Evolutionary conservation across 2,888 invertebrate species (phyloP), one percentile per base, ranked within the genome.

Genomic region (Cryptocephalus moraei): DNA sequence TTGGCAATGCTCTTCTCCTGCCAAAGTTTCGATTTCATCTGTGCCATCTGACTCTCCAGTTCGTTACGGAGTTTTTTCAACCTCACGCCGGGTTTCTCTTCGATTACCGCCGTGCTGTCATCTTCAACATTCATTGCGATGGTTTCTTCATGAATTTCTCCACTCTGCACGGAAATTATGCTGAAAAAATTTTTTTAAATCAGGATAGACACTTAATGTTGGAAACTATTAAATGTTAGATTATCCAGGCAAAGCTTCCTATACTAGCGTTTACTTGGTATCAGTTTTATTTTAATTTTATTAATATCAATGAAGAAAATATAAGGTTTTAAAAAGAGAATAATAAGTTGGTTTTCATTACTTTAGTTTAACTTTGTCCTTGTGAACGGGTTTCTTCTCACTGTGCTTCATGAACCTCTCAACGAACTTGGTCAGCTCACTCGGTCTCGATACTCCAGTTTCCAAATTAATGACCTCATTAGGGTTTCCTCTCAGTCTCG

Each of bases 1-100:
- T 45, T 39, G 34, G 36, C 31, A 32, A 64, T 62, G 48, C 60
- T 70, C 43, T 80, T 78, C 57, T 82, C 78, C 46, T 78, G 75
- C 79, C 89, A 80, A 56, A 86, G 82, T 49, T 83, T 74, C 36
- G 81, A 78, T 43, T 88, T 73, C 59, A 81, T 82, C 52, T 78
- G 75, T 2, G 79, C 79, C 61, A 92, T 91, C 67, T 84, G 74
- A 10, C 77, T 73, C 60, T 84, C 79, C 2, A 92, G 72, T 51
- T 83, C 80, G 50, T 81, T 78, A 62, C 82, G 84, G 44, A 92
- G 70, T 56, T 78, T 80, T n/a, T 76, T 66, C 53, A 85, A 76
- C 56, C 81, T 83, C 2, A 79, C 79, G 0, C 91, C 89, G 39
- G 88, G 85, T 63, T 81, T 78, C 33, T 72, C 72, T 34, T 72